phyloP scores from a whole-genome alignment of 1,140 invertebrate species.

The Eriocheir sinensis region DNA sequence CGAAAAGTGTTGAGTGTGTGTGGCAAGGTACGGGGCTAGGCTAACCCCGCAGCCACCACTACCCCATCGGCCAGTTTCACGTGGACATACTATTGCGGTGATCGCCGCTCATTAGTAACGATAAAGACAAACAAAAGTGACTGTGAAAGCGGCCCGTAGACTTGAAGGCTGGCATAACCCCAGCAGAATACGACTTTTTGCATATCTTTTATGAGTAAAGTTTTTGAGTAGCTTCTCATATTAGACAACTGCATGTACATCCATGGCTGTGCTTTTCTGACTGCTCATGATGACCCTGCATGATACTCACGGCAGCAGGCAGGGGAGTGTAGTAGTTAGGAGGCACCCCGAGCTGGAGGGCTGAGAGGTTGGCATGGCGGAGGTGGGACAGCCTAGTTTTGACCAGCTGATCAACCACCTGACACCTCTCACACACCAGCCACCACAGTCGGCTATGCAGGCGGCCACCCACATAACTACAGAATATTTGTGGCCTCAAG shows the following conservation, averaged over 20 bases:
- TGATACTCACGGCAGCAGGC: conserved; percentile 59
- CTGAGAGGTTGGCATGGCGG: conserved; percentile 64
- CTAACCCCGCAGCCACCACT: too few species aligned
- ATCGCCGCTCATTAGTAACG: too few species aligned
- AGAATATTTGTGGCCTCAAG: not conserved
- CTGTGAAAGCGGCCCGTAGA: too few species aligned
- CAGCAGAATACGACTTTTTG: too few species aligned
- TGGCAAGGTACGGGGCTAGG: too few species aligned
- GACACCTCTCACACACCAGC: conserved; percentile 66
- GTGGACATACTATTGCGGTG: too few species aligned
- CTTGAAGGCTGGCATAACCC: too few species aligned
- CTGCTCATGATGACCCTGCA: too few species aligned
- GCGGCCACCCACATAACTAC: conserved; percentile 61
- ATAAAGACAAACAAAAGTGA: too few species aligned
- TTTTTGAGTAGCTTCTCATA: not conserved
- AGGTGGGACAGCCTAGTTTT: conserved; percentile 67
- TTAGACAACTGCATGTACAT: not conserved
- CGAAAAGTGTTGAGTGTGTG: too few species aligned
- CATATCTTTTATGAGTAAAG: not conserved
- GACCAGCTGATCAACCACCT: conserved; percentile 71
- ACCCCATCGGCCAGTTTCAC: too few species aligned
- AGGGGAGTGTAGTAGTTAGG: conserved; percentile 69
- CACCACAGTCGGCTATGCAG: conserved; percentile 68
- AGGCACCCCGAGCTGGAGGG: conserved; percentile 70
- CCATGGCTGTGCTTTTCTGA: not conserved